phyloP scores from a whole-genome alignment of 2,888 invertebrate genomes.

The Rhingia rostrata region DNA sequence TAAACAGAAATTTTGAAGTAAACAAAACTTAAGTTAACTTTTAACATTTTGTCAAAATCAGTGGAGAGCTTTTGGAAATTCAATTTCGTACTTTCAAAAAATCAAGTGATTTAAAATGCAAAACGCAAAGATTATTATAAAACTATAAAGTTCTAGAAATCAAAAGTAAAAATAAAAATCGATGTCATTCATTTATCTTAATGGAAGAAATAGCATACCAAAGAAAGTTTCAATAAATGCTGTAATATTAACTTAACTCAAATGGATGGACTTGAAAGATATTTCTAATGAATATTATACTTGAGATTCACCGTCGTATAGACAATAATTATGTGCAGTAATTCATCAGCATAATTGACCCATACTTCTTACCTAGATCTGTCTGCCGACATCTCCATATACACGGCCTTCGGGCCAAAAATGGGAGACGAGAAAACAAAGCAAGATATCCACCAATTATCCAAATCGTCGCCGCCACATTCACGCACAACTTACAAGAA shows the following conservation, averaged over 20 bases:
- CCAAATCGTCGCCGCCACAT: constrained; percentile 41
- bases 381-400: neutral
- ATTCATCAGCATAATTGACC: constrained; percentile 44
- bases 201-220: too few species aligned
- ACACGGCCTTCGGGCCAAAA: constrained; percentile 11
- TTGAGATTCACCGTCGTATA: constrained; percentile 6
- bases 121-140: too few species aligned
- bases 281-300: constrained; percentile 3
- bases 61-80: too few species aligned
- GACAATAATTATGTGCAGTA: constrained; percentile 23
- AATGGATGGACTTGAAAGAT: constrained; percentile 2
- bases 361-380: constrained; percentile 17
- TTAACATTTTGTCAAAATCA: too few species aligned
- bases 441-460: constrained; percentile 48
- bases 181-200: too few species aligned
- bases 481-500: constrained; percentile 33
- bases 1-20: too few species aligned
- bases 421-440: constrained; percentile 28
- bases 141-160: too few species aligned
- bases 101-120: too few species aligned
- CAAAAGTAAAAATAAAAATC: too few species aligned
- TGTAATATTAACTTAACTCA: neutral
- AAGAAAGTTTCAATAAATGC: too few species aligned
- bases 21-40: too few species aligned
- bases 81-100: too few species aligned